phyloP scores from a whole-genome alignment of 2,888 invertebrate species.

The Carcina quercana region DNA sequence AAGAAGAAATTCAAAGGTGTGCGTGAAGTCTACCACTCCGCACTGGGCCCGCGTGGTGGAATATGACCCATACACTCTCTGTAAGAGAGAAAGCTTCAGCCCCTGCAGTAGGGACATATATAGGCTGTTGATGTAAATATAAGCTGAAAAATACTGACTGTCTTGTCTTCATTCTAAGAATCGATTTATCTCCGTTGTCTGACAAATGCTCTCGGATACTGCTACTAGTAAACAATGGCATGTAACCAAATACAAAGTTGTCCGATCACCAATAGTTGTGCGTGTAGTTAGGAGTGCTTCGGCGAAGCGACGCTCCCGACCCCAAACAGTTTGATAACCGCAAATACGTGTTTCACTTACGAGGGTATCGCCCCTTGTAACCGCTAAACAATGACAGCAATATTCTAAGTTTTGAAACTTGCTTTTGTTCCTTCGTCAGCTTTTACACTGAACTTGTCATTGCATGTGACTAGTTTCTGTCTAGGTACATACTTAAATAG shows the following conservation, averaged over 20 bases:
- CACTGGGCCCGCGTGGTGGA: too few relatives aligned
- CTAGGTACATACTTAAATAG: too few relatives aligned
- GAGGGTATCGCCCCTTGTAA: slow-evolving; percentile 35
- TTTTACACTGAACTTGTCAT: slow-evolving; percentile 26
- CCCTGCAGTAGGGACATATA: too few relatives aligned
- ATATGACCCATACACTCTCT: too few relatives aligned
- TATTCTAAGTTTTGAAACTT: slow-evolving; percentile 51
- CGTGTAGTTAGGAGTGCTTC: slow-evolving; percentile 26
- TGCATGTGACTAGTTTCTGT: too few relatives aligned
- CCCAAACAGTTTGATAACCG: slow-evolving; percentile 42
- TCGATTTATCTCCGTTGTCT: too few relatives aligned
- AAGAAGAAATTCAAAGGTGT: too few relatives aligned
- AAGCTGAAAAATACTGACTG: too few relatives aligned
- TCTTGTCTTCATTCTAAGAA: too few relatives aligned
- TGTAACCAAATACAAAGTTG: slow-evolving; percentile 1
- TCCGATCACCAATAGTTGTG: slow-evolving; percentile 9
- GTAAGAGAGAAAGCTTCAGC: too few relatives aligned
- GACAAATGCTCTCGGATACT: neutral
- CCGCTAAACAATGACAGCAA: slow-evolving; percentile 50
- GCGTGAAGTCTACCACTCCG: too few relatives aligned
- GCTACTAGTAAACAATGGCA: neutral
- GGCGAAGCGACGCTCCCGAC: slow-evolving; percentile 30
- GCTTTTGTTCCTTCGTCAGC: slow-evolving; percentile 39
- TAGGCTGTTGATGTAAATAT: too few relatives aligned
- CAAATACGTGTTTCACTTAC: slow-evolving; percentile 48